Percentiles rank a stretch among this genome's conserved stretches.
Evolutionary conservation across 2,888 invertebrate species (phyloP).

Genomic region (Lycaena phlaeas): DNA sequence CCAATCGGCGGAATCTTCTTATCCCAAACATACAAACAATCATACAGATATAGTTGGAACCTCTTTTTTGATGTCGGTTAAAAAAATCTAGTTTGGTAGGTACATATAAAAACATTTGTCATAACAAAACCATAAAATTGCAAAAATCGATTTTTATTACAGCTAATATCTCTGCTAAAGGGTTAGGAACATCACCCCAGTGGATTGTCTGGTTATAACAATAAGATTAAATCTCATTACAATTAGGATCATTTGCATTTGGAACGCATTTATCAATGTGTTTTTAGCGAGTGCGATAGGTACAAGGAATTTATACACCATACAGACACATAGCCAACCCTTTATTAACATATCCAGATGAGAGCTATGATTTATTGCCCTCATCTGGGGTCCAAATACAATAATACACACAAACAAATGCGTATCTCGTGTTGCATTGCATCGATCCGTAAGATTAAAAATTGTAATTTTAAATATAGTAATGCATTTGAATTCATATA

Average conservation of each 20-base stretch:
- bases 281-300: constrained; percentile 33
- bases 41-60: no score
- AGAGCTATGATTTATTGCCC: constrained; percentile 58
- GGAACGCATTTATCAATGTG: constrained; percentile 58
- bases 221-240: constrained; percentile 53
- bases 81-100: no score
- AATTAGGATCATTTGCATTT: constrained; percentile 65
- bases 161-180: no score
- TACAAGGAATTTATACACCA: constrained; percentile 26
- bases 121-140: no score
- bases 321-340: constrained; percentile 28
- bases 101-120: no score
- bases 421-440: constrained; percentile 32
- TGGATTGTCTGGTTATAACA: constrained; percentile 21
- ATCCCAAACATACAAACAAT: no score
- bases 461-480: no score
- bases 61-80: no score
- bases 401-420: constrained; percentile 48
- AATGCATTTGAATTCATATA: no score
- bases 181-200: constrained; percentile 23
- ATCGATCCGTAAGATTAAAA: no score
- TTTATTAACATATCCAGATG: constrained; percentile 60
- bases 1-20: no score
- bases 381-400: constrained; percentile 42
- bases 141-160: no score